Evolutionary conservation across 2,888 invertebrate species (phyloP).

Genomic region (Hoplodrina blanda): DNA sequence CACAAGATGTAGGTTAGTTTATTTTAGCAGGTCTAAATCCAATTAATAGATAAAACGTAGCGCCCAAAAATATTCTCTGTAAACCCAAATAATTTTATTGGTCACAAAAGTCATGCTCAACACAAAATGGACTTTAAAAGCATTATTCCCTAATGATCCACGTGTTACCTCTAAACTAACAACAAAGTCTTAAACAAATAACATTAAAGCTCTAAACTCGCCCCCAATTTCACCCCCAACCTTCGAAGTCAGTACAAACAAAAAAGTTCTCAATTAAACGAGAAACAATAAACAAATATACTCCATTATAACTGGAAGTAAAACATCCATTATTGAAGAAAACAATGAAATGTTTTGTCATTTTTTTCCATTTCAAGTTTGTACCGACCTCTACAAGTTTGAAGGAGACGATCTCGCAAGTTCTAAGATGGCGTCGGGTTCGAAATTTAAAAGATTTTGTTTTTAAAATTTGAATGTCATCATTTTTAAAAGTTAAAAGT

Average conservation of each 20-base stretch:
- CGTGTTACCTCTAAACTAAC: constrained; percentile 9
- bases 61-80: too few relatives aligned
- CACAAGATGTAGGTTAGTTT: too few relatives aligned
- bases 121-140: neutral
- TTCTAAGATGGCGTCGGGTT: constrained; percentile 2
- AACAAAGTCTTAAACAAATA: constrained; percentile 35
- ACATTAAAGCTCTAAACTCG: constrained; percentile 42
- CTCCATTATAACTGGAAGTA: constrained; percentile 54
- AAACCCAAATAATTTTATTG: too few relatives aligned
- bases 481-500: too few relatives aligned
- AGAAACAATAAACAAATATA: constrained; percentile 50
- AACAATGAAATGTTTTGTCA: constrained; percentile 39
- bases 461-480: neutral
- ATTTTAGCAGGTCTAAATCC: too few relatives aligned
- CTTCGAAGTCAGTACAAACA: constrained; percentile 38
- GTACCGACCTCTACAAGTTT: constrained; percentile 35
- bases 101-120: too few relatives aligned
- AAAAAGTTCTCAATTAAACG: constrained; percentile 57
- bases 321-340: constrained; percentile 56
- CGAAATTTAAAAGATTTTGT: constrained; percentile 6
- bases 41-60: too few relatives aligned
- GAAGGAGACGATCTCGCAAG: constrained; percentile 5
- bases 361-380: constrained; percentile 39
- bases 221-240: constrained; percentile 21
- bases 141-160: neutral